These are phyloP conservation scores for Odontophorus gujanensis DNA, from an alignment of 2,113 vertebrate genomes.

Conservation along the genomic window DNA sequence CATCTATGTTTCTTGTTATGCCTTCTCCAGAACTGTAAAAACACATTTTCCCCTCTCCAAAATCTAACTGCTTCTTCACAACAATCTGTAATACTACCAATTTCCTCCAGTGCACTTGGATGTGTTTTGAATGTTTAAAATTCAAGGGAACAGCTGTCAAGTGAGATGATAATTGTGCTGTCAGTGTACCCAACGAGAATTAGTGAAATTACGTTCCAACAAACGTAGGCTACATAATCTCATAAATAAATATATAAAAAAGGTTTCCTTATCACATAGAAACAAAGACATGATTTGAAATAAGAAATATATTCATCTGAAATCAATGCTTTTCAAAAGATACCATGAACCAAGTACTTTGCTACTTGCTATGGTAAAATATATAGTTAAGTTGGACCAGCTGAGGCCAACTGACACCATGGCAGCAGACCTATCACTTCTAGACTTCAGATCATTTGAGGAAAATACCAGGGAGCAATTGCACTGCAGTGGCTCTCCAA, in stretches of 20 bases:
- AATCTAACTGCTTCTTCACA: not conserved
- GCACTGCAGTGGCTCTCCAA: not conserved
- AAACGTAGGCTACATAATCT: not conserved
- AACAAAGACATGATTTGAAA: not conserved
- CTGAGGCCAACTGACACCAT: not conserved
- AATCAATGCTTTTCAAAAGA: not conserved
- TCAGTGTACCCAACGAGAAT: not conserved
- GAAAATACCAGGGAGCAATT: not conserved
- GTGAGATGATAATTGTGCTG: conserved; percentile 41
- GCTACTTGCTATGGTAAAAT: not conserved
- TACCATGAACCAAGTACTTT: not conserved
- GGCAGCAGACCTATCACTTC: not conserved
- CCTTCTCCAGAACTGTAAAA: not conserved
- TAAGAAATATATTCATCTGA: not conserved
- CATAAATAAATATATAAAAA: not conserved
- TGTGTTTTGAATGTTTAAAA: conserved; percentile 34
- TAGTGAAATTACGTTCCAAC: conserved; percentile 21
- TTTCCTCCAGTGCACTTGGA: not conserved
- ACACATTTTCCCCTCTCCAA: not conserved
- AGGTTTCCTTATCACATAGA: not conserved
- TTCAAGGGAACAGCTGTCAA: conserved; percentile 44
- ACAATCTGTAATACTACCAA: not conserved
- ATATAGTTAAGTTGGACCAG: not conserved
- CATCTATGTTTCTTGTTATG: not conserved
- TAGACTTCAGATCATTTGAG: not conserved